A percentile compares a stretch with the other conserved stretches of the same genome.
These are phyloP conservation scores for Athalia rosae DNA, from an alignment of 2,888 invertebrate species.

Conservation along the genomic window DNA sequence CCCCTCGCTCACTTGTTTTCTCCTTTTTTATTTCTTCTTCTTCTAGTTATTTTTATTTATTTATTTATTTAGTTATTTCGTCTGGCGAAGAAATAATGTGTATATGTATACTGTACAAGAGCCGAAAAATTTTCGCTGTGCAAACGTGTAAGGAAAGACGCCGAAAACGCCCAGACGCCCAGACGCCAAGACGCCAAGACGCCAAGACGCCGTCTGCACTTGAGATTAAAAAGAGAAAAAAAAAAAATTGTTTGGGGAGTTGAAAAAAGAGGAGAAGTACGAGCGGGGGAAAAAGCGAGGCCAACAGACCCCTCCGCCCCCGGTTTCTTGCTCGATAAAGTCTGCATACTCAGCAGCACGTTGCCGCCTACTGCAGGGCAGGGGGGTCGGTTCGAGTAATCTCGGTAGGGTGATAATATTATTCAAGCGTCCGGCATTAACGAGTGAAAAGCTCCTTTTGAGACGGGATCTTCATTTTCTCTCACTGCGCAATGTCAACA, in stretches of 20 bases:
- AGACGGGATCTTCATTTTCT: slow-evolving; percentile 30
- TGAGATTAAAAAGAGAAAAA: not conserved
- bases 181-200: not conserved
- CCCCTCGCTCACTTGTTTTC: not conserved
- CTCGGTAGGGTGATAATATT: slow-evolving; percentile 21
- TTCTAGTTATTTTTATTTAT: too few relatives aligned
- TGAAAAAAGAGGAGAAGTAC: not conserved
- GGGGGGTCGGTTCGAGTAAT: not conserved
- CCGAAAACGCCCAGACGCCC: not conserved
- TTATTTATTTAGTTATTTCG: too few relatives aligned
- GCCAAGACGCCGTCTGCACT: too few relatives aligned
- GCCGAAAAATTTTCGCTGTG: not conserved
- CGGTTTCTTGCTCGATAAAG: not conserved
- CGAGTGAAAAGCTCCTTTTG: slow-evolving; percentile 27
- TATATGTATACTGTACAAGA: not conserved
- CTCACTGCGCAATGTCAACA: slow-evolving; percentile 10
- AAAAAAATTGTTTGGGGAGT: not conserved
- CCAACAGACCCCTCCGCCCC: too few relatives aligned
- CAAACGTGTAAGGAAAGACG: not conserved
- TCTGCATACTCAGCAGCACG: not conserved
- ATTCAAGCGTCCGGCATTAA: slow-evolving; percentile 25
- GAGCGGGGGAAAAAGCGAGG: too few relatives aligned
- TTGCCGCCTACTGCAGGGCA: not conserved
- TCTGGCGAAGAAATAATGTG: too few relatives aligned
- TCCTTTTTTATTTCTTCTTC: not conserved